Base-by-base conservation (phyloP, 1,140 invertebrate species). In the Dryas iulia region DNA sequence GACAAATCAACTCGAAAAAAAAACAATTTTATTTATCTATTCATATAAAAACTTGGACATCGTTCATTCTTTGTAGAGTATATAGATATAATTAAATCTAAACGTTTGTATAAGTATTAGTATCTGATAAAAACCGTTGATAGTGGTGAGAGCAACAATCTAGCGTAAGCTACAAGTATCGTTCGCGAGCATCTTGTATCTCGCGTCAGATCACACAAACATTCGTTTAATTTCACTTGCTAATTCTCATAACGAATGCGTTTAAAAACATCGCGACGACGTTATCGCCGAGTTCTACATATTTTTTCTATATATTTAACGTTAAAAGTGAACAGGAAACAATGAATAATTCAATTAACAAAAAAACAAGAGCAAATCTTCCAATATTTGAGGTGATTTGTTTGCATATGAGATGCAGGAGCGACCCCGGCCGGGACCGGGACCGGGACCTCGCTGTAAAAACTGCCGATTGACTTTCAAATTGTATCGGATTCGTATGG, bases 391-490 rank as follows among this genome's bases (percentile, higher is more conserved):
- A 59, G 21, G 28, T 30, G 39, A 53, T 59, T 21, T 12, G 25
- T 56, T 60, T 59, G 47, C 39, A 67, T 67, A 67, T 11, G 25
- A 53, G 33, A 54, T 26, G 14, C 6, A 25, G 12, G 28, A 18
- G 53, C 53, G 54, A 11, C 53, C 52, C 5, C 60, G 8, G 39
- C 5, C 60, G 8, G 39, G 26, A 6, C 26, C 39, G 39, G 35
- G 18, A 47, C 14, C 39, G 14, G 39, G 39, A 21, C 14, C 18
- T 47, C 18, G 18, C 18, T 10, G 60, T 30, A 59, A 69, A 69
- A 69, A 61, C 53, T 31, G 28, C 12, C 33, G 21, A 69, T 69
- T 69, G 67, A 69, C 35, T 69, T 69, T 69, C 59, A 69, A 64
- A 69, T 69, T 23, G 21, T 24, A 14, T 54, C 12, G 39, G 21